Conservation (phyloP, 2,113 vertebrate genomes). For the Aramus guarauna region DNA sequence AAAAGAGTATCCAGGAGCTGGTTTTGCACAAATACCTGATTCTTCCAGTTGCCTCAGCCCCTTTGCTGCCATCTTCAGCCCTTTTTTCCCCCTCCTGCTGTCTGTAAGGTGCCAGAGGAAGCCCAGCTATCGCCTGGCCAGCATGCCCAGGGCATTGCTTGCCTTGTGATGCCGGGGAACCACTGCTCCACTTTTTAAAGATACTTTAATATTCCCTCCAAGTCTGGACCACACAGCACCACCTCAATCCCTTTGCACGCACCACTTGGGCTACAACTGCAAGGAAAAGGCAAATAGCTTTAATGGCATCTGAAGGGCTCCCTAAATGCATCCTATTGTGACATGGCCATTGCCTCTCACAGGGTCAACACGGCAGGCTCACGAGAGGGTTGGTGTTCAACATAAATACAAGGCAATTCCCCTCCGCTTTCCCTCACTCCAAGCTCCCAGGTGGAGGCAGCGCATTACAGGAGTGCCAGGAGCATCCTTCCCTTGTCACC, state of each 20-base stretch:
- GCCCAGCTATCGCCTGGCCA: background rate
- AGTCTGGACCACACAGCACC: background rate
- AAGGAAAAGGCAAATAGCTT: background rate
- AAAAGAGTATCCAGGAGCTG: background rate
- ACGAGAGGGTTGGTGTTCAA: background rate
- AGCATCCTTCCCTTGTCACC: background rate
- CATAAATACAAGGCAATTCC: accelerated
- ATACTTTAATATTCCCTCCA: background rate
- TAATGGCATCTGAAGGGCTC: background rate
- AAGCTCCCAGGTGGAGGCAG: accelerated
- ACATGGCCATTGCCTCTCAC: background rate
- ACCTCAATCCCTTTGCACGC: background rate
- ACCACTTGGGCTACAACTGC: accelerated
- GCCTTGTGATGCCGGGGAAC: accelerated
- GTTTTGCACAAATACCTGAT: background rate
- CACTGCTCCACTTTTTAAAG: background rate
- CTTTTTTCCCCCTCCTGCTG: no score
- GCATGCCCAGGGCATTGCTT: background rate
- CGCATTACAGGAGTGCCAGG: accelerated
- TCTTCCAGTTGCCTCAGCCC: background rate
- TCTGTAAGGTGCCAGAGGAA: background rate
- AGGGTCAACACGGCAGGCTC: accelerated
- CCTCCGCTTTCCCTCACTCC: background rate
- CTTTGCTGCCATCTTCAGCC: background rate
- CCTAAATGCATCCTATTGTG: background rate